These are phyloP conservation scores for Fregata magnificens DNA, from an alignment of 2,113 vertebrate species.

Conservation along the genomic window DNA sequence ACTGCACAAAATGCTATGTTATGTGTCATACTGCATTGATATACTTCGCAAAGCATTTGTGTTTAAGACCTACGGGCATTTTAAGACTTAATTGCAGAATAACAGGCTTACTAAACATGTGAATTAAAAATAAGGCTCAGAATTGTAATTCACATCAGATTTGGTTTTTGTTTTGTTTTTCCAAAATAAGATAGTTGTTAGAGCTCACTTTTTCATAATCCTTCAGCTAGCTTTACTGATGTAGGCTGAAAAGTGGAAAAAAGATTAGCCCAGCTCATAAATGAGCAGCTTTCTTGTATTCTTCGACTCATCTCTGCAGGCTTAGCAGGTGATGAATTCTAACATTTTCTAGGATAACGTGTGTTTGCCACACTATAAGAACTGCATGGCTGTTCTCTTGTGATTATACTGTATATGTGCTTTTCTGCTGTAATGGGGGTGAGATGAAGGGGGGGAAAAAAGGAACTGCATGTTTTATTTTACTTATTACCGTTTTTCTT, in stretches of 20 bases:
- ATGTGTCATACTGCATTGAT: neutral
- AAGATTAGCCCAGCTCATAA: neutral
- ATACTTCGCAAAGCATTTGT: neutral
- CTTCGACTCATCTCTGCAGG: neutral
- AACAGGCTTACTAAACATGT: neutral
- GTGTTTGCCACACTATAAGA: neutral
- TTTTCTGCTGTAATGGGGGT: neutral
- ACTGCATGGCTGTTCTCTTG: neutral
- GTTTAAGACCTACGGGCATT: neutral
- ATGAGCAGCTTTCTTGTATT: neutral
- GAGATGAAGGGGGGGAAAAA: no score
- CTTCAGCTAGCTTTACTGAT: neutral
- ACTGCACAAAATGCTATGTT: neutral
- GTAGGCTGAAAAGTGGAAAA: neutral
- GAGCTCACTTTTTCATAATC: neutral
- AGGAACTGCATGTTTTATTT: neutral
- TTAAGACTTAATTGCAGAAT: slow-evolving; percentile 15
- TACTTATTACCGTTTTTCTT: neutral
- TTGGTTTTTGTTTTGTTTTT: neutral
- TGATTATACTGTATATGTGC: neutral
- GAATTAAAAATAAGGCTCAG: neutral
- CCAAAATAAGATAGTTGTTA: neutral
- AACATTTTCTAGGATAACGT: neutral
- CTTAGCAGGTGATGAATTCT: neutral
- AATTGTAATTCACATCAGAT: slow-evolving; percentile 38